A percentile compares a stretch with the other conserved stretches of the same genome.
These are phyloP conservation scores for Apamea epomidion DNA, from an alignment of 2,888 invertebrate species.

Conservation along the genomic window DNA sequence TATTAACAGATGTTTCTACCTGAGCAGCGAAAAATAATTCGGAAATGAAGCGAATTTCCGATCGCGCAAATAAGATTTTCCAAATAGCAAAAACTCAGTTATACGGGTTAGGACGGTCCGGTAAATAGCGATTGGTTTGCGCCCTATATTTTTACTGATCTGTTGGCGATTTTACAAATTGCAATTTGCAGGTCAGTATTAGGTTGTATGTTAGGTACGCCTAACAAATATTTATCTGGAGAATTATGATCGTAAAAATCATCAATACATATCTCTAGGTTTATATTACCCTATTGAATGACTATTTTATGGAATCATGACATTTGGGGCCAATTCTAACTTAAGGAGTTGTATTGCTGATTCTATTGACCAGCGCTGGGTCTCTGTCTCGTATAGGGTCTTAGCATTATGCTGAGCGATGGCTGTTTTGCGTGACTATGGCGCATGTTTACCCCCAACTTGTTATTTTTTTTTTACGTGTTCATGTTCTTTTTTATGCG, in stretches of 20 bases:
- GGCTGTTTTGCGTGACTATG: no score
- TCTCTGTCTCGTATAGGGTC: no score
- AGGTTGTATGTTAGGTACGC: background rate
- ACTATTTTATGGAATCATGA: background rate
- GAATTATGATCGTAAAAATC: background rate
- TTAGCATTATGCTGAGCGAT: no score
- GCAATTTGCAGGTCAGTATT: background rate
- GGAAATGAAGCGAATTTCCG: slow-evolving; percentile 15
- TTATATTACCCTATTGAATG: background rate
- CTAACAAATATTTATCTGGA: background rate
- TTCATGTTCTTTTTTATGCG: no score
- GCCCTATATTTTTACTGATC: slow-evolving; percentile 9
- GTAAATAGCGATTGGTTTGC: background rate
- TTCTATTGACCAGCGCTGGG: no score
- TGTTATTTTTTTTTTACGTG: no score
- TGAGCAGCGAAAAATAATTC: background rate
- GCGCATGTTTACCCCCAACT: no score
- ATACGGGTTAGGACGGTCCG: slow-evolving; percentile 7
- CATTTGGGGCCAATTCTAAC: background rate
- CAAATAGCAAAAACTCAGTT: slow-evolving; percentile 15
- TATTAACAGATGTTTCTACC: background rate
- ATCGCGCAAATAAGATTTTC: slow-evolving; percentile 22
- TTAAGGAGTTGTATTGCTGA: background rate
- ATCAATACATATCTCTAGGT: background rate
- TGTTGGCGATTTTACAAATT: background rate